Conservation (phyloP, 2,888 invertebrate genomes). For the Unio pictorum region DNA sequence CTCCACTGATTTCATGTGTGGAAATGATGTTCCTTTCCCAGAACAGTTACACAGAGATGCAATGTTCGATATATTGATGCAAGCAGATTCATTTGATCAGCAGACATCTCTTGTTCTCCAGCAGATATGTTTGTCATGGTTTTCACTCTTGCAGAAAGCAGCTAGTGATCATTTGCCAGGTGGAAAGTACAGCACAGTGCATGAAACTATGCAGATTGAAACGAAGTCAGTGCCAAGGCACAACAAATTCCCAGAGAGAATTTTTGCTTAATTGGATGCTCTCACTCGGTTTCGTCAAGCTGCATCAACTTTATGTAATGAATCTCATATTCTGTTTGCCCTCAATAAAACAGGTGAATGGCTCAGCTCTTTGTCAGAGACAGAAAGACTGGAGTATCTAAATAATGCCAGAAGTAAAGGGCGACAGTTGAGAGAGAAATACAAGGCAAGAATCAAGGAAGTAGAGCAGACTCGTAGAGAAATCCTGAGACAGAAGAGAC, state of each 20-base stretch:
- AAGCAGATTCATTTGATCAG: no score
- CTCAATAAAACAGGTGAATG: constrained; percentile 11
- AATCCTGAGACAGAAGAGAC: neutral
- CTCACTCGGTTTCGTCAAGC: constrained; percentile 13
- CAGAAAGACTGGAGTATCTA: constrained; percentile 6
- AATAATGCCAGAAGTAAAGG: constrained; percentile 14
- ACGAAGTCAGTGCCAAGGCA: constrained; percentile 17
- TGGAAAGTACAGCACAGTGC: neutral
- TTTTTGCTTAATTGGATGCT: constrained; percentile 23
- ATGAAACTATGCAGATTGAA: no score
- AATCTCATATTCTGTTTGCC: constrained; percentile 16
- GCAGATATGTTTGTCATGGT: no score
- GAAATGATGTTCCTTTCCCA: no score
- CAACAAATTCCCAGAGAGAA: constrained; percentile 20
- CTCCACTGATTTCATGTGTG: no score
- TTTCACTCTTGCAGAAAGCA: constrained; percentile 14
- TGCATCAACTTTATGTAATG: constrained; percentile 22
- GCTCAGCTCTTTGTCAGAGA: neutral
- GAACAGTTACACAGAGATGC: constrained; percentile 2
- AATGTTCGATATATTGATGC: no score
- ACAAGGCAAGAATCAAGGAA: constrained; percentile 4
- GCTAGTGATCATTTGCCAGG: constrained; percentile 19
- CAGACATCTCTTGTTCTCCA: no score
- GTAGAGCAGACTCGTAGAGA: constrained; percentile 6
- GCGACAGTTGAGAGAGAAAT: constrained; percentile 9